Conservation (phyloP, 2,113 vertebrate genomes). For the mouse (Mus musculus) region DNA sequence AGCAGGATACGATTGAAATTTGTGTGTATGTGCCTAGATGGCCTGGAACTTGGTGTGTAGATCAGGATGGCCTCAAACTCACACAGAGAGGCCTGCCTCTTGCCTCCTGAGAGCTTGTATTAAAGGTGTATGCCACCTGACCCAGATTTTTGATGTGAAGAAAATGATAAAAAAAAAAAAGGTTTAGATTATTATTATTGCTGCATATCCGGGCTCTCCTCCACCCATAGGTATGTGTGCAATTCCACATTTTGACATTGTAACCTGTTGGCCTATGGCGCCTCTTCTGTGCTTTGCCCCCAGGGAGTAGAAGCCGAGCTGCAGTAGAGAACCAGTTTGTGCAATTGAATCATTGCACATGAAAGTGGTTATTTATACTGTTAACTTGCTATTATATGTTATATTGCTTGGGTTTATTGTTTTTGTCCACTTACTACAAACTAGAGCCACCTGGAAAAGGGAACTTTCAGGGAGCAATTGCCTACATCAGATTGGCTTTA, state of each 20-base stretch:
- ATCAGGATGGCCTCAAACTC: not conserved
- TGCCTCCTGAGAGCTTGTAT: not conserved
- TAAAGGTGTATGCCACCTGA: not conserved
- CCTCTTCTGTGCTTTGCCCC: not conserved
- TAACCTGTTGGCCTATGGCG: not conserved
- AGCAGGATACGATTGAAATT: not conserved
- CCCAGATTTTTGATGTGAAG: not conserved
- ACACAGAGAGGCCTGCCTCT: not conserved
- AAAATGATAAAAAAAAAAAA: not conserved
- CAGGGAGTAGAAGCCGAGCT: not conserved
- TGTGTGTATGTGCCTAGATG: not conserved
- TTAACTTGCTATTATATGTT: not conserved
- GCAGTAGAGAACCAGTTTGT: not conserved
- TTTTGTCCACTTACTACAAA: not conserved
- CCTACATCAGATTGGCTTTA: not conserved
- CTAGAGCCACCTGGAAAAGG: not conserved
- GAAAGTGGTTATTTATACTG: not conserved
- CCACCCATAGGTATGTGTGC: not conserved
- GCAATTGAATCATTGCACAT: not conserved
- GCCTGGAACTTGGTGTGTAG: not conserved
- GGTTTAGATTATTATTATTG: not conserved
- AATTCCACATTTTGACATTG: not conserved
- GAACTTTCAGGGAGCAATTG: not conserved
- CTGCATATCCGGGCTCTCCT: not conserved
- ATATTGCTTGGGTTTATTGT: not conserved